Percentiles rank a stretch among this genome's conserved stretches.
Conservation (phyloP, 2,888 invertebrate genomes). For the Dyspetes luteomarginatus region DNA sequence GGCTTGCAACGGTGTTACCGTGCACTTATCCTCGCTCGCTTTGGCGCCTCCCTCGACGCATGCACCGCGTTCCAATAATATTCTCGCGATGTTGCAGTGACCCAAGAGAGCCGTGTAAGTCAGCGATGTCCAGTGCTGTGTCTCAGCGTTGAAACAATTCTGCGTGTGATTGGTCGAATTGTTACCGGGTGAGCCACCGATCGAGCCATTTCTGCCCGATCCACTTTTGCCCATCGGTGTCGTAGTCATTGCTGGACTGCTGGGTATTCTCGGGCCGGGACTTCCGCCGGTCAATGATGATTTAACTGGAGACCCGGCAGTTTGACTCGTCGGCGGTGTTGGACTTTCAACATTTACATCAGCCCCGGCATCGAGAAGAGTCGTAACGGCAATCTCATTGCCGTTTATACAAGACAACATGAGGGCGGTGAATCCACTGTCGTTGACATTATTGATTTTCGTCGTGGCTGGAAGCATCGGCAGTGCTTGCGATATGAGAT, state of each 20-base stretch:
- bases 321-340: conserved; percentile 80
- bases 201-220: conserved; percentile 23
- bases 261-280: conserved; percentile 68
- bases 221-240: conserved; percentile 77
- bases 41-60: conserved; percentile 94
- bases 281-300: conserved; percentile 62
- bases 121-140: conserved; percentile 94
- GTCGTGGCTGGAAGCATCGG: conserved; percentile 90
- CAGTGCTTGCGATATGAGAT: conserved; percentile 91
- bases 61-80: conserved; percentile 92
- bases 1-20: conserved; percentile 94
- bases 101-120: conserved; percentile 91
- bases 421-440: conserved; percentile 91
- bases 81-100: conserved; percentile 84
- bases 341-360: conserved; percentile 93
- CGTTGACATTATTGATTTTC: conserved; percentile 90
- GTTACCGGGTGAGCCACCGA: conserved; percentile 49
- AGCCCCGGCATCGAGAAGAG: conserved; percentile 91
- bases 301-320: conserved; percentile 74
- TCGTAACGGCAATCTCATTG: conserved; percentile 90
- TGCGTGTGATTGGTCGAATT: conserved; percentile 63
- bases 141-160: conserved; percentile 84
- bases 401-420: conserved; percentile 93
- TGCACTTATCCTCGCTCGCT: conserved; percentile 92
- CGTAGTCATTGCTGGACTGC: conserved; percentile 71